Conservation (phyloP, 2,888 invertebrate genomes). For the Volucella bombylans region DNA sequence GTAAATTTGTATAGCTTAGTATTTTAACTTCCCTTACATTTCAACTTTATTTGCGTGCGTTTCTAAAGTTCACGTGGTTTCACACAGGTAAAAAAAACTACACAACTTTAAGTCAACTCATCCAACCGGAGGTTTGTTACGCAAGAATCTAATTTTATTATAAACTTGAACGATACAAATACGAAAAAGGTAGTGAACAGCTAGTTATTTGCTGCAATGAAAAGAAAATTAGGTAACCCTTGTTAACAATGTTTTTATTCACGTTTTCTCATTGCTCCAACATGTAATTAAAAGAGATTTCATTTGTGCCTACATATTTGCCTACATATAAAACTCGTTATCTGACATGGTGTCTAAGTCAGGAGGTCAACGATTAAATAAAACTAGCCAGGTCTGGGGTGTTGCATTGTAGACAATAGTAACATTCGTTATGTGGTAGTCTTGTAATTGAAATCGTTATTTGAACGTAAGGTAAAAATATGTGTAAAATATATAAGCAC, state of each 20-base stretch:
- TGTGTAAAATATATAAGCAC: too few relatives aligned
- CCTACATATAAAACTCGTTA: too few relatives aligned
- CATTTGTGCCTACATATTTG: too few relatives aligned
- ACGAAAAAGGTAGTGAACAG: not conserved
- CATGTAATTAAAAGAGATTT: too few relatives aligned
- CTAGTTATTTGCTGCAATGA: not conserved
- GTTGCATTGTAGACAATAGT: too few relatives aligned
- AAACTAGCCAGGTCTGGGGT: too few relatives aligned
- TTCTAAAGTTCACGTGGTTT: conserved; percentile 42
- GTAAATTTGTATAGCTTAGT: conserved; percentile 11
- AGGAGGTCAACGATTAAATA: too few relatives aligned
- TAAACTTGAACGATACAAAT: not conserved
- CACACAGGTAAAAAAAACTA: not conserved
- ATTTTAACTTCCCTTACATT: conserved; percentile 1
- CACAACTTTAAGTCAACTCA: conserved; percentile 3
- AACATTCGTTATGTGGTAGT: too few relatives aligned
- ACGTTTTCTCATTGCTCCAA: not conserved
- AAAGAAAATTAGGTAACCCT: conserved; percentile 3
- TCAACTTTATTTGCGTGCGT: conserved; percentile 7
- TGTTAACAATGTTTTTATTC: not conserved
- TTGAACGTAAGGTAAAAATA: too few relatives aligned
- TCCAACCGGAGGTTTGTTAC: conserved; percentile 25
- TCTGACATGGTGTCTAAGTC: too few relatives aligned
- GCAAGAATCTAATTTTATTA: conserved; percentile 43
- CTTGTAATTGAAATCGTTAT: too few relatives aligned